These are phyloP conservation scores for Synanthedon tipuliformis DNA, from an alignment of 2,888 invertebrate genomes.

Conservation along the genomic window DNA sequence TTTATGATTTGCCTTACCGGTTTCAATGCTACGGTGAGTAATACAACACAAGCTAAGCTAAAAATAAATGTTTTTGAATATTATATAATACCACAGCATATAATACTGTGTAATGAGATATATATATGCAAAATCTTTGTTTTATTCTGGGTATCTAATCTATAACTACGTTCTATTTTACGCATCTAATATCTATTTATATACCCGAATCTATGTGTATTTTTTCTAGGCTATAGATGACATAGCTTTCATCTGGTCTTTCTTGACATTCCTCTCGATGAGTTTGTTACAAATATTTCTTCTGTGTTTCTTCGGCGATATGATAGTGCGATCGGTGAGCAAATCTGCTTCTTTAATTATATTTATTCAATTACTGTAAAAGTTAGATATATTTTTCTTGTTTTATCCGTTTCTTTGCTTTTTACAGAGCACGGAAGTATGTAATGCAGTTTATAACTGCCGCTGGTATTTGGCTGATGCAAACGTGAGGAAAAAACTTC, in stretches of 20 bases:
- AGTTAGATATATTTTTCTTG: not conserved
- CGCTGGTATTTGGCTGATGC: slow-evolving; percentile 30
- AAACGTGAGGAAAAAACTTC: slow-evolving; percentile 20
- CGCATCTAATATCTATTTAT: no score
- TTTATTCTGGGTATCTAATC: no score
- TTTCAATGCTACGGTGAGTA: slow-evolving; percentile 33
- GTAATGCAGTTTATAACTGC: slow-evolving; percentile 32
- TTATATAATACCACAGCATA: no score
- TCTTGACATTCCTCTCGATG: slow-evolving; percentile 29
- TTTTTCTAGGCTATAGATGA: slow-evolving; percentile 30
- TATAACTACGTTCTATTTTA: no score
- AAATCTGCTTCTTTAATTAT: not conserved
- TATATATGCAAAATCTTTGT: no score
- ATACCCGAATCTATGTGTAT: no score
- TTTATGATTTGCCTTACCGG: slow-evolving; percentile 38
- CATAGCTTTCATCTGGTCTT: slow-evolving; percentile 18
- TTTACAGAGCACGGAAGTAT: slow-evolving; percentile 29
- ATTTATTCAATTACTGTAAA: not conserved
- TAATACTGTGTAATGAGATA: no score
- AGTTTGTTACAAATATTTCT: slow-evolving; percentile 38
- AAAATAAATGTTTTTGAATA: not conserved
- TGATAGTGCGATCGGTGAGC: slow-evolving; percentile 36
- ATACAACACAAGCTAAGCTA: slow-evolving; percentile 1
- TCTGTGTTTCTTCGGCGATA: slow-evolving; percentile 41
- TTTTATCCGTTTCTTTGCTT: no score